A percentile compares a stretch with the other conserved stretches of the same genome.
These are phyloP conservation scores for Gymnopithys bicolor DNA, from an alignment of 2,797 vertebrate genomes.

Conservation along the genomic window DNA sequence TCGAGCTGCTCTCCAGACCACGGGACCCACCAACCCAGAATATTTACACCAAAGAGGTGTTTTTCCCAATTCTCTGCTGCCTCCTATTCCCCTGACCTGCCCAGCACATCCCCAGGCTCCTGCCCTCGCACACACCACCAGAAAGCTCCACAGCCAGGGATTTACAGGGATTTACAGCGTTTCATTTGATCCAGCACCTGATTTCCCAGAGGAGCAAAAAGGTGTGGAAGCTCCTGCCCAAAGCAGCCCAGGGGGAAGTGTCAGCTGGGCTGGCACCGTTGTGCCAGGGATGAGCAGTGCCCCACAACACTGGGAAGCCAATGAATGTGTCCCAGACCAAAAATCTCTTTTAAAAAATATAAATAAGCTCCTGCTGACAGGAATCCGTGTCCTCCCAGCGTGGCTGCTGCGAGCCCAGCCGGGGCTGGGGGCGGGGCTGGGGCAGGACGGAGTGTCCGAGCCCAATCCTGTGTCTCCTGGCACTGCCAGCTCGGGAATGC, in stretches of 20 bases:
- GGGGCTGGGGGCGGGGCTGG: rapidly evolving
- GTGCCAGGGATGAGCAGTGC: neutral
- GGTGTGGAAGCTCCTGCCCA: neutral
- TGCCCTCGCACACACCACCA: neutral
- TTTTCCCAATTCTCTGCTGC: neutral
- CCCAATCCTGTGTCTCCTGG: neutral
- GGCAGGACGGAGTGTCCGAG: rapidly evolving
- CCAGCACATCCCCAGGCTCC: neutral
- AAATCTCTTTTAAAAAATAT: neutral
- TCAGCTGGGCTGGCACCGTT: neutral
- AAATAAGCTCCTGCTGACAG: neutral
- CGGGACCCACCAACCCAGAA: neutral
- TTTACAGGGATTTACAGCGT: neutral
- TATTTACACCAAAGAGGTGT: neutral
- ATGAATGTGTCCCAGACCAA: neutral
- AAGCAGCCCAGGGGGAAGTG: neutral
- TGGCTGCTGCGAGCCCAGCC: rapidly evolving
- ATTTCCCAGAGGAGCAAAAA: neutral
- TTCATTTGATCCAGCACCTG: neutral
- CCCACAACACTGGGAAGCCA: rapidly evolving
- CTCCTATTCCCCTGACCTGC: neutral
- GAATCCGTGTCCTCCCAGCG: rapidly evolving
- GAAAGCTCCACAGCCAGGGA: neutral
- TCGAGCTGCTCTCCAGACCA: rapidly evolving
- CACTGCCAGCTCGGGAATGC: neutral